phyloP scores from a whole-genome alignment of 2,797 vertebrate species.

The Vultur gryphus region DNA sequence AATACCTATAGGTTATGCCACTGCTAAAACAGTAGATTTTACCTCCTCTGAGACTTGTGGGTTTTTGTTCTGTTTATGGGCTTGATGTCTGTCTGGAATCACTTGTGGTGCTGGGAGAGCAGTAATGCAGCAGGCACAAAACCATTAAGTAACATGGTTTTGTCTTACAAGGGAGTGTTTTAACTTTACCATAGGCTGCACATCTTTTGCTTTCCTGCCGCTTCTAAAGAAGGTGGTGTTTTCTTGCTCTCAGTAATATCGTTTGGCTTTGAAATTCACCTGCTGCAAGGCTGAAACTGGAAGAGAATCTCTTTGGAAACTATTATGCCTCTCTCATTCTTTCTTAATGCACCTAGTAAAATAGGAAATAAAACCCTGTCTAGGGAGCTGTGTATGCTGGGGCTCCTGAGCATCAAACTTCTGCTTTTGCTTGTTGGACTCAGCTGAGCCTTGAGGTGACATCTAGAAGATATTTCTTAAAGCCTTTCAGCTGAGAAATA shows the following conservation, averaged over 20 bases:
- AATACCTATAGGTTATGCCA: not conserved
- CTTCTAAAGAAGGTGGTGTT: not conserved
- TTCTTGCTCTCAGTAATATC: not conserved
- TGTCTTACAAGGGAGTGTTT: not conserved
- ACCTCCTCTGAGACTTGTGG: not conserved
- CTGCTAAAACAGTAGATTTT: not conserved
- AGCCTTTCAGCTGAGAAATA: not conserved
- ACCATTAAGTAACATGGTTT: not conserved
- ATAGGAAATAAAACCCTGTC: not conserved
- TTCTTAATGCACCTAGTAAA: not conserved
- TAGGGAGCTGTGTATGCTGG: not conserved
- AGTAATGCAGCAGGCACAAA: not conserved
- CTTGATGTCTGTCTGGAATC: not conserved
- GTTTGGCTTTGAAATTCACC: not conserved
- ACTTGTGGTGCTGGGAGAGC: not conserved
- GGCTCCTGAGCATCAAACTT: not conserved
- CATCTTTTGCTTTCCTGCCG: not conserved
- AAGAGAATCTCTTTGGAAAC: not conserved
- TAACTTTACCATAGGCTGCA: not conserved
- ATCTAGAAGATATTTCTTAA: not conserved
- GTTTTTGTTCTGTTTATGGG: not conserved
- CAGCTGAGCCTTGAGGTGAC: not conserved
- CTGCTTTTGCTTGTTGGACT: not conserved
- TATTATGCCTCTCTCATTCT: not conserved
- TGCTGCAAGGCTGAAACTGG: not conserved